Evolutionary conservation across 2,797 vertebrate species (phyloP).

Genomic region (Gambusia yucatana): DNA sequence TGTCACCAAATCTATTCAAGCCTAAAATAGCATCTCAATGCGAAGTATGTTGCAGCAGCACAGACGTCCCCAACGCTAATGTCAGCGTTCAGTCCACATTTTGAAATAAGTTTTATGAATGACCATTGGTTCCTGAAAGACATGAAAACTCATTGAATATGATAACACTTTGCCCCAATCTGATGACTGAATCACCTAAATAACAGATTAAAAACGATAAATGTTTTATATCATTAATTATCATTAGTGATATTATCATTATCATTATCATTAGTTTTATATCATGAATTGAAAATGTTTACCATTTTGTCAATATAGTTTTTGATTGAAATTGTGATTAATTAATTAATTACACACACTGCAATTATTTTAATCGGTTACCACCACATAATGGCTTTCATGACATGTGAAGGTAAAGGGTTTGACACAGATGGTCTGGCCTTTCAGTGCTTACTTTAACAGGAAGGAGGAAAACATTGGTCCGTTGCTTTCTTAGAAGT

Average conservation of each 20-base stretch:
- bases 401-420: not conserved
- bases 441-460: not conserved
- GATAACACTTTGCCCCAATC: not conserved
- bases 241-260: too few species aligned
- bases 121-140: not conserved
- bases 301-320: too few species aligned
- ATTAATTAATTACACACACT: too few species aligned
- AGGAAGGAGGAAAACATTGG: not conserved
- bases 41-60: too few species aligned
- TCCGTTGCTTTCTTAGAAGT: not conserved
- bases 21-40: too few species aligned
- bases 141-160: not conserved
- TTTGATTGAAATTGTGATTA: too few species aligned
- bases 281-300: not conserved
- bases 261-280: not conserved
- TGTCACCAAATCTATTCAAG: too few species aligned
- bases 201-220: too few species aligned
- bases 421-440: not conserved
- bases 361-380: not conserved
- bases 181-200: not conserved
- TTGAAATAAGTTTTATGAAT: not conserved
- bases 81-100: not conserved
- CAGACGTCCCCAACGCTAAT: not conserved
- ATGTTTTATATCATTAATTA: not conserved
- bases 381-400: not conserved